Percentiles rank a stretch among this genome's conserved stretches.
These are phyloP conservation scores for Mustela nigripes DNA, from an alignment of 2,113 vertebrate species.

Conservation along the genomic window DNA sequence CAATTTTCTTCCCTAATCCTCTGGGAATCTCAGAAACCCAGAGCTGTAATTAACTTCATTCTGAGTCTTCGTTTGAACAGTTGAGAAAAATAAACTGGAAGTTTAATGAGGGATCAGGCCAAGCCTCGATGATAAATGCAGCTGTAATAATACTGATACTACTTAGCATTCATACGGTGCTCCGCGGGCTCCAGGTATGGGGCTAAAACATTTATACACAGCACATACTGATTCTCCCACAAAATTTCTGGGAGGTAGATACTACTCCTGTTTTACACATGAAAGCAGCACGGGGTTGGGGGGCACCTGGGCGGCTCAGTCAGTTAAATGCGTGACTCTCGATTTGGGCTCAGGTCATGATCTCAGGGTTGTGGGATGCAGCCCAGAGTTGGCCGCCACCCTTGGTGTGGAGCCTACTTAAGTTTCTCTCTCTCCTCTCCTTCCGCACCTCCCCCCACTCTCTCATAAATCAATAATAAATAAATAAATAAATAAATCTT, in stretches of 20 bases:
- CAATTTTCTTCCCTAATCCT: conserved; percentile 37
- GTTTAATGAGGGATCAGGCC: background rate
- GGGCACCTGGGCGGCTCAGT: background rate
- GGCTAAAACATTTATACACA: background rate
- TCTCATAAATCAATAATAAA: background rate
- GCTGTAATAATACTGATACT: background rate
- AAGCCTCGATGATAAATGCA: conserved; percentile 47
- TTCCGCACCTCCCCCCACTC: background rate
- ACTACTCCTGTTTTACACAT: conserved; percentile 30
- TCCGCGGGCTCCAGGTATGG: background rate
- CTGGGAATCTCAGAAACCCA: conserved; percentile 47
- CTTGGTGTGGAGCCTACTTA: background rate
- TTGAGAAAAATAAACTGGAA: conserved; percentile 60
- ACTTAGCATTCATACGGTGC: background rate
- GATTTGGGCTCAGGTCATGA: background rate
- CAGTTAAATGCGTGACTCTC: background rate
- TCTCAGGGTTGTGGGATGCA: background rate
- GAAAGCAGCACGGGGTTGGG: background rate
- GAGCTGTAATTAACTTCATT: conserved; percentile 32
- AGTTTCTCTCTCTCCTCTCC: background rate
- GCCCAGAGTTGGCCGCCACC: background rate
- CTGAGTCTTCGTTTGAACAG: conserved; percentile 3
- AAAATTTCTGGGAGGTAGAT: conserved; percentile 14
- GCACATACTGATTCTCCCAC: conserved; percentile 11
- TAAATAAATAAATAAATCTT: background rate